Conservation (phyloP, 2,797 vertebrate genomes). For the Lateolabrax maculatus region DNA sequence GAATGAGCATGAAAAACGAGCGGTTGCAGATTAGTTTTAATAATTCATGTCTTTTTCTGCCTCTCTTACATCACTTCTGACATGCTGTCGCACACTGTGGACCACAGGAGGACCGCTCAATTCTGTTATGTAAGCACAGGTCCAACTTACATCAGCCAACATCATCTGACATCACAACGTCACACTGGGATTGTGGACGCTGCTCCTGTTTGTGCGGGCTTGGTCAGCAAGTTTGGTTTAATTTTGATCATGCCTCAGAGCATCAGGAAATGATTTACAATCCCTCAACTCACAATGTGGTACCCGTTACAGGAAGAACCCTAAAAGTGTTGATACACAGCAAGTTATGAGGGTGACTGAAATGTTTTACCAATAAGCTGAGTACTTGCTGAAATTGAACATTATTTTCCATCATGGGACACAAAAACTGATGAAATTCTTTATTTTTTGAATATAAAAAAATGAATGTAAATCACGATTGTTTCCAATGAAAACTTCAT, state of each 20-base stretch:
- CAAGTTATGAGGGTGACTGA: not conserved
- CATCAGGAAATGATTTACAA: not conserved
- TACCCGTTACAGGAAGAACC: too few species aligned
- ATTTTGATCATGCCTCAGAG: not conserved
- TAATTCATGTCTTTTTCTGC: not conserved
- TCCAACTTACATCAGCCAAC: not conserved
- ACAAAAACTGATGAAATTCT: not conserved
- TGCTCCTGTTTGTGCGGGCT: not conserved
- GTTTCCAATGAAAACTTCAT: too few species aligned
- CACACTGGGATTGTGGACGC: not conserved
- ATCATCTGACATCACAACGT: conserved; percentile 3
- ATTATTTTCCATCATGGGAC: not conserved
- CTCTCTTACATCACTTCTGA: conserved; percentile 7
- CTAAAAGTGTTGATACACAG: not conserved
- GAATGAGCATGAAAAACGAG: not conserved
- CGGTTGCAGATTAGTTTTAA: not conserved
- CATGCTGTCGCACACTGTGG: not conserved
- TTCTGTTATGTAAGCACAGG: conserved; percentile 17
- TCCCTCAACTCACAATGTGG: not conserved
- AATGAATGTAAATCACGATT: too few species aligned
- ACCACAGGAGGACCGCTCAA: not conserved
- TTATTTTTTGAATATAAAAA: too few species aligned
- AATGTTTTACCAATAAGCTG: too few species aligned
- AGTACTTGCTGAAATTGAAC: not conserved
- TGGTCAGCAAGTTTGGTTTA: not conserved